A percentile compares a stretch with the other conserved stretches of the same genome.
Conservation (phyloP, 2,113 vertebrate genomes). For the Setophaga coronata region DNA sequence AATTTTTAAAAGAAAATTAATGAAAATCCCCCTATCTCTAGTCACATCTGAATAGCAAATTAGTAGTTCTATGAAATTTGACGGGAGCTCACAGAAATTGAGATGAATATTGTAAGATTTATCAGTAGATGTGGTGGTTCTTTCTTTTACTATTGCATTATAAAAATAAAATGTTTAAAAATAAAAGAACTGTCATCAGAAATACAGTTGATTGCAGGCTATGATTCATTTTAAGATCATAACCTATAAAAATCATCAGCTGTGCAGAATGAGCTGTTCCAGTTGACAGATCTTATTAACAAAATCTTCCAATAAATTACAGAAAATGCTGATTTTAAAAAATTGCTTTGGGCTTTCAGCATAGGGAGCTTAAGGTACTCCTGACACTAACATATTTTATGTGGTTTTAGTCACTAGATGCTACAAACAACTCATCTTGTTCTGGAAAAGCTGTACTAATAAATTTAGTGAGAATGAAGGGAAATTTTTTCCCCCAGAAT, state of each 20-base stretch:
- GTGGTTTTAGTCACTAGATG: constrained; percentile 37
- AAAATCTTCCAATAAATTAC: constrained; percentile 67
- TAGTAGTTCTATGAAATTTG: background rate
- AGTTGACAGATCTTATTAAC: constrained; percentile 70
- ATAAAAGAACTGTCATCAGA: constrained; percentile 48
- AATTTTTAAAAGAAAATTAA: background rate
- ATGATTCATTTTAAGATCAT: constrained; percentile 76
- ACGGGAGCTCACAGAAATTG: background rate
- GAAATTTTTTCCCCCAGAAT: background rate
- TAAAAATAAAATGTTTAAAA: constrained; percentile 55
- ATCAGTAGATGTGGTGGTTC: background rate
- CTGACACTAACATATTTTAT: constrained; percentile 26
- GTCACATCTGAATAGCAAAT: background rate
- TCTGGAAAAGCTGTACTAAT: background rate
- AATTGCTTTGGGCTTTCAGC: constrained; percentile 58
- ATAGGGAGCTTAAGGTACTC: constrained; percentile 44
- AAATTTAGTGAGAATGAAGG: background rate
- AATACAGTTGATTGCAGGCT: constrained; percentile 67
- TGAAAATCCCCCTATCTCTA: background rate
- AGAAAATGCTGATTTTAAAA: constrained; percentile 57
- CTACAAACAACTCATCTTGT: constrained; percentile 21
- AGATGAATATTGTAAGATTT: background rate
- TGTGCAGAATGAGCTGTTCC: constrained; percentile 68
- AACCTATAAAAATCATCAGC: constrained; percentile 76
- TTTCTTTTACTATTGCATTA: background rate